phyloP scores from a whole-genome alignment of 2,797 vertebrate species.

The Knipowitschia caucasica region DNA sequence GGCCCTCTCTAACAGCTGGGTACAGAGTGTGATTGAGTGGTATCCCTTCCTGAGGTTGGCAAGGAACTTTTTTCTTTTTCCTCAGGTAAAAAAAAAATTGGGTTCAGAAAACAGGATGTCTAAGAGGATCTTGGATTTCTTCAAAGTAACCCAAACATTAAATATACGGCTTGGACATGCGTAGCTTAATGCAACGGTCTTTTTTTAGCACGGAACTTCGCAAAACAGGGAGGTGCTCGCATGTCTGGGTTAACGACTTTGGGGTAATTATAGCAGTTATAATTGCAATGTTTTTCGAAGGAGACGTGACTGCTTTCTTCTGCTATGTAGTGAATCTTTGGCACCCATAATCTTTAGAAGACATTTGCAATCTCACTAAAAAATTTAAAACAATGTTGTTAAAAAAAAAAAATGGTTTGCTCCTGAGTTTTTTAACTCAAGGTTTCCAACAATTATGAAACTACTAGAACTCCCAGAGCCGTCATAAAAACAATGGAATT shows the following conservation, averaged over 20 bases:
- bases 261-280: background rate
- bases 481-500: too few relatives aligned
- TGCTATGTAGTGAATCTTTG: too few relatives aligned
- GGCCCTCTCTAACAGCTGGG: conserved; percentile 43
- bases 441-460: too few relatives aligned
- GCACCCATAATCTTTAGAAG: too few relatives aligned
- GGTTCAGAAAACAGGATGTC: conserved; percentile 31
- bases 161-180: background rate
- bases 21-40: conserved; percentile 45
- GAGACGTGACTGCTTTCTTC: too few relatives aligned
- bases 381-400: too few relatives aligned
- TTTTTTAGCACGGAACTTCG: conserved; percentile 6
- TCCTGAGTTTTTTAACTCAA: too few relatives aligned
- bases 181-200: background rate
- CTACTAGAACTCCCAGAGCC: too few relatives aligned
- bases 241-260: background rate
- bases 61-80: conserved; percentile 11
- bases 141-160: conserved; percentile 25
- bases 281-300: background rate
- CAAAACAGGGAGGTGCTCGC: too few relatives aligned
- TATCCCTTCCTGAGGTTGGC: conserved; percentile 26
- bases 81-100: conserved; percentile 14
- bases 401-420: too few relatives aligned
- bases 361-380: too few relatives aligned
- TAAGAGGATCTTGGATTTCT: conserved; percentile 19